Evolutionary conservation across 2,113 vertebrate genomes (phyloP), one percentile per base, ranked within the genome.

Genomic region (Zosterops hypoxanthus): DNA sequence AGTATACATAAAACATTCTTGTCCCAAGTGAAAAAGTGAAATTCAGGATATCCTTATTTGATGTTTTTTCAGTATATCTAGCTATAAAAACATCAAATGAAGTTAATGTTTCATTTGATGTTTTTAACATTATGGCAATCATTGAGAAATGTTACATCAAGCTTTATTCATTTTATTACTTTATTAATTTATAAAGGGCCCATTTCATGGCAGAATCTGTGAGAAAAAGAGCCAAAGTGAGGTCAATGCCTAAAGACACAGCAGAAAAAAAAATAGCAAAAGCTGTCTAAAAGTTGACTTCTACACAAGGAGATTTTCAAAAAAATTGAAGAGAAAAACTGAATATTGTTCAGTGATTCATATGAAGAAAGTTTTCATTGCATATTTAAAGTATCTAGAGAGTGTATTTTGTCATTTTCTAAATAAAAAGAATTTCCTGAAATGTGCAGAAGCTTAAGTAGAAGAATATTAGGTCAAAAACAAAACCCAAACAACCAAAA

Each of bases 61-160:
- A 94, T 70, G 59, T 65, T 92, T 92, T 94, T 86, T 81, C 71
- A 90, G 82, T 81, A 68, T 81, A 93, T 90, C 76, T 83, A 90
- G 79, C 80, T 86, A 88, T 96, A 83, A 93, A 94, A 96, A 83
- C 86, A 96, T 95, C 90, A 96, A 93, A 95, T 88, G 71, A 83
- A 88, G 42, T 59, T 92, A 92, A 93, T 90, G 46, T 15, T 93
- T 94, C 71, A 88, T 96, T 59, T 96, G 82, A 96, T 96, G 72
- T 88, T 94, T 97, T 96, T 93, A 92, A 95, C 88, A 92, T 95
- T 90, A 88, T 33, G 94, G 76, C 56, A 81, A 86, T 92, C 92
- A 75, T 61, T 86, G 81, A 83, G 60, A 95, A 86, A 88, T 86
- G 29, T 80, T 88, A 90, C 71, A 94, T 90, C 79, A 92, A 94